Evolutionary conservation across 2,888 invertebrate genomes (phyloP).

Genomic region (Tyria jacobaeae): DNA sequence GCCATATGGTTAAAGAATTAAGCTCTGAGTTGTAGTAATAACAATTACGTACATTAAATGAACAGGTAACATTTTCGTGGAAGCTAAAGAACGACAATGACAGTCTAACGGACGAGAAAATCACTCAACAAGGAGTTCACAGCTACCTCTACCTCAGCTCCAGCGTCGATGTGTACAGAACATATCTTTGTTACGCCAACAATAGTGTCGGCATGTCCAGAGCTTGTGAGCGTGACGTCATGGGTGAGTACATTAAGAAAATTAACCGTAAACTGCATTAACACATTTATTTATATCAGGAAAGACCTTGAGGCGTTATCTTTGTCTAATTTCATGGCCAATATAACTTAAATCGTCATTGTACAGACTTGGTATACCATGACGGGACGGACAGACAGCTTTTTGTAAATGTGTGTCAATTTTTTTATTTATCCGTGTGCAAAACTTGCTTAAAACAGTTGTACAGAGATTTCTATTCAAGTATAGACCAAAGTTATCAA

Average conservation of each 20-base stretch:
- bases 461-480: no score
- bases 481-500: no score
- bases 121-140: conserved; percentile 75
- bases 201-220: conserved; percentile 91
- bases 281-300: no score
- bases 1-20: background rate
- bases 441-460: no score
- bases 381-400: no score
- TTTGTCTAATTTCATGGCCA: no score
- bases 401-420: no score
- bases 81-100: conserved; percentile 94
- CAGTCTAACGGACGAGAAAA: conserved; percentile 88
- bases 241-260: conserved; percentile 78
- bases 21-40: background rate
- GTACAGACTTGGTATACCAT: no score
- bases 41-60: background rate
- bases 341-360: no score
- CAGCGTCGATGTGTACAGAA: conserved; percentile 87
- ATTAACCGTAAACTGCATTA: no score
- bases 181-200: conserved; percentile 94
- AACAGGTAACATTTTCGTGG: conserved; percentile 92
- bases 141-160: conserved; percentile 84
- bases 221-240: conserved; percentile 89
- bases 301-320: no score
- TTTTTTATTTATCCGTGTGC: no score